Evolutionary conservation across 2,113 vertebrate genomes (phyloP).

Genomic region (Aldabrachelys gigantea): DNA sequence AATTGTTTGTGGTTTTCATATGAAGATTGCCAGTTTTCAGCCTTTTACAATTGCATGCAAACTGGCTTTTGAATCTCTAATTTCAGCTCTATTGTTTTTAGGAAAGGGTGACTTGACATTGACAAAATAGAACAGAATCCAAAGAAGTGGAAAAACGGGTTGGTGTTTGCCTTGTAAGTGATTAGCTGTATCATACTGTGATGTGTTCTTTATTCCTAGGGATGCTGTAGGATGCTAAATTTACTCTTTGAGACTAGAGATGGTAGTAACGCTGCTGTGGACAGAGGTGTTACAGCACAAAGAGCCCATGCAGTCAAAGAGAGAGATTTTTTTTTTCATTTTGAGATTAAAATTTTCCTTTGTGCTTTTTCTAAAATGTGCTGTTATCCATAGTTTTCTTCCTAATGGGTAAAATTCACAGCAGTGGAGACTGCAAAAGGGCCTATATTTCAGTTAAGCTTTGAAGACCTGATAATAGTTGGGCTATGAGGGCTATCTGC

Average conservation of each 20-base stretch:
- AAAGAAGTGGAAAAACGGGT: conserved; percentile 62
- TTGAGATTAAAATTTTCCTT: background rate
- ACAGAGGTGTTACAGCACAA: conserved; percentile 1
- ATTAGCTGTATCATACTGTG: conserved; percentile 35
- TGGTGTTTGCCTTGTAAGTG: conserved; percentile 58
- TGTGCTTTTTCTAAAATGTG: background rate
- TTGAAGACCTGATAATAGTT: background rate
- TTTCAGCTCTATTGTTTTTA: conserved; percentile 73
- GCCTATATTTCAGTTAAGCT: background rate
- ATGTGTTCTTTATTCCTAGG: conserved; percentile 46
- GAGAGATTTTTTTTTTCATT: background rate
- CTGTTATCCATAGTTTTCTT: background rate
- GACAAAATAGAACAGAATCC: conserved; percentile 64
- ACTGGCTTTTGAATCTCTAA: conserved; percentile 75
- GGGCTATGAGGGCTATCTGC: background rate
- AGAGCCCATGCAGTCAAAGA: background rate
- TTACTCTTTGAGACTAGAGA: conserved; percentile 17
- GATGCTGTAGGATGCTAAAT: conserved; percentile 25
- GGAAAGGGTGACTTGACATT: conserved; percentile 70
- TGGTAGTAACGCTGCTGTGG: background rate
- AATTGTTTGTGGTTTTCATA: conserved; percentile 74
- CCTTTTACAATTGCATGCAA: conserved; percentile 74
- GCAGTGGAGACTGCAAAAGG: background rate
- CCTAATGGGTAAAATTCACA: background rate
- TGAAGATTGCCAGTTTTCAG: conserved; percentile 71